phyloP scores from a whole-genome alignment of 2,797 vertebrate genomes.

The Bufotes viridis region DNA sequence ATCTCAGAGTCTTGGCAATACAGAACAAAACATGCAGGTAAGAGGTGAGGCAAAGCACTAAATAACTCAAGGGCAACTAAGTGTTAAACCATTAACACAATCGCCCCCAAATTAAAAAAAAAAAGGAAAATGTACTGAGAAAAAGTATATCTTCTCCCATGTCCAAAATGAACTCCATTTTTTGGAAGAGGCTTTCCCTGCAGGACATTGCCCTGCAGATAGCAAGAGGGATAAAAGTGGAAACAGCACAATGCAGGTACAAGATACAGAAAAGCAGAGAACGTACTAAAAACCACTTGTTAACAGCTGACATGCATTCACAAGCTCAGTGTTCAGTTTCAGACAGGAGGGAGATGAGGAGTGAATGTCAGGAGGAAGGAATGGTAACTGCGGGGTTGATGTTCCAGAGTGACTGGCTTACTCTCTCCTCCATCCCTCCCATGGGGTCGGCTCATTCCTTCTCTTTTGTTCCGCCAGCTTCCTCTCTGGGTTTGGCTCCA shows the following conservation, averaged over 20 bases:
- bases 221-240: constrained; percentile 64
- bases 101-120: constrained; percentile 65
- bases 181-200: constrained; percentile 65
- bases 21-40: constrained; percentile 77
- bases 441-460: constrained; percentile 77
- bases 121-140: constrained; percentile 60
- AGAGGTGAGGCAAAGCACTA: constrained; percentile 70
- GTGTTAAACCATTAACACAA: constrained; percentile 66
- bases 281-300: constrained; percentile 86
- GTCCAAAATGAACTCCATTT: constrained; percentile 64
- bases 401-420: constrained; percentile 74
- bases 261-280: constrained; percentile 85
- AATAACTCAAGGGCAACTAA: constrained; percentile 68
- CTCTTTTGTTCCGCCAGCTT: constrained; percentile 83
- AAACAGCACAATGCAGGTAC: constrained; percentile 83
- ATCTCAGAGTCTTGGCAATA: constrained; percentile 73
- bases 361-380: constrained; percentile 79
- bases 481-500: constrained; percentile 95
- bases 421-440: constrained; percentile 68
- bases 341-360: constrained; percentile 71
- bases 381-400: constrained; percentile 78
- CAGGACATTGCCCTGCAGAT: constrained; percentile 47
- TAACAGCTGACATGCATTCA: constrained; percentile 92
- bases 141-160: constrained; percentile 67
- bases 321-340: constrained; percentile 83